phyloP scores from a whole-genome alignment of 2,113 vertebrate genomes.

The Mus musculus region DNA sequence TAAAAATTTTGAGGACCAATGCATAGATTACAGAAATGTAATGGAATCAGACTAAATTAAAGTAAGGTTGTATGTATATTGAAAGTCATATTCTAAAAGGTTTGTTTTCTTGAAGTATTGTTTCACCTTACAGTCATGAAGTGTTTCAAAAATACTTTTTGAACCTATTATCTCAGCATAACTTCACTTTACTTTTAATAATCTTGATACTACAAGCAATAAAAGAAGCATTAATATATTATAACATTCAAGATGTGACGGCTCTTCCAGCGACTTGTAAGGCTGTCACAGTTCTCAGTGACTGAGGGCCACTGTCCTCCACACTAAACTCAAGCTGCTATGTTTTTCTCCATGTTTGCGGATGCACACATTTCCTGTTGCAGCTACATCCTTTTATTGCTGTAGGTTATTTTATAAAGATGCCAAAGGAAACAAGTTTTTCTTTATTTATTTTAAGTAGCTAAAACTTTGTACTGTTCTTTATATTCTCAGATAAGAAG shows the following conservation, averaged over 20 bases:
- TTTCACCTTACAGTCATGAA: conserved; percentile 70
- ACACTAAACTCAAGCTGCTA: conserved; percentile 81
- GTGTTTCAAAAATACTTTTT: conserved; percentile 75
- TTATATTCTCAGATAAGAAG: conserved; percentile 73
- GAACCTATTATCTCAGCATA: conserved; percentile 66
- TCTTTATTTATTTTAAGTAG: conserved; percentile 82
- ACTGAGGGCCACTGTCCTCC: conserved; percentile 80
- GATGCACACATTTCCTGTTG: conserved; percentile 75
- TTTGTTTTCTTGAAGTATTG: conserved; percentile 74
- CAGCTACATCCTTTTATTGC: conserved; percentile 76
- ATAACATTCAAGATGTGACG: conserved; percentile 76
- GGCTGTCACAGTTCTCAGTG: conserved; percentile 72
- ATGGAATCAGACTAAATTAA: conserved; percentile 76
- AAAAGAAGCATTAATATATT: conserved; percentile 82
- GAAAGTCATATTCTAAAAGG: conserved; percentile 75
- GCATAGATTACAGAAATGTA: conserved; percentile 75
- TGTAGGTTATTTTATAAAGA: conserved; percentile 84
- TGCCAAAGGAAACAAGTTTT: conserved; percentile 88
- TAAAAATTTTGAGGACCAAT: conserved; percentile 78
- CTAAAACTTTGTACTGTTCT: conserved; percentile 64
- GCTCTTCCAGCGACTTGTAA: conserved; percentile 72
- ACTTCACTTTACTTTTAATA: conserved; percentile 76
- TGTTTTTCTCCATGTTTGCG: conserved; percentile 73
- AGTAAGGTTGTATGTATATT: conserved; percentile 78
- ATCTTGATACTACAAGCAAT: conserved; percentile 80